phyloP scores from a whole-genome alignment of 1,140 invertebrate species.

The Zelostemma sp. region DNA sequence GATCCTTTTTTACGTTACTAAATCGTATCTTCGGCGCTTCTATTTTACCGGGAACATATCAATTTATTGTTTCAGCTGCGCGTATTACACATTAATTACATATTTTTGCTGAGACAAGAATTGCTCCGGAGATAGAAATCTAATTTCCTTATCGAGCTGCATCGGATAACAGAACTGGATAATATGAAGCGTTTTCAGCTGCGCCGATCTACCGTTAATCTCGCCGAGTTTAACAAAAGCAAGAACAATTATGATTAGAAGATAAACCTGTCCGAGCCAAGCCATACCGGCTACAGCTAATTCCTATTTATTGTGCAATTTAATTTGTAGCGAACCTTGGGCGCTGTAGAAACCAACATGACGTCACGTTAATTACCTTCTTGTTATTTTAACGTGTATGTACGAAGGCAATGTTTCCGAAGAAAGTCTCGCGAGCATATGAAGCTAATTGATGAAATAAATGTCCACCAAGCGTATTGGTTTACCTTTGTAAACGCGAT shows the following conservation, averaged over 20 bases:
- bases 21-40: too few relatives aligned
- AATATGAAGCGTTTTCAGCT: too few relatives aligned
- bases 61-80: too few relatives aligned
- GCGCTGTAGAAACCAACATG: constrained; percentile 4
- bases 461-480: constrained; percentile 3
- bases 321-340: constrained; percentile 11
- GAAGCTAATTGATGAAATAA: constrained; percentile 7
- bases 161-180: too few relatives aligned
- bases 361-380: constrained; percentile 12
- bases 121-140: too few relatives aligned
- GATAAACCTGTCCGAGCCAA: background rate
- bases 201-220: background rate
- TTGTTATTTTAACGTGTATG: constrained; percentile 11
- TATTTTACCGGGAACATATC: too few relatives aligned
- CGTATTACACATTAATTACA: too few relatives aligned
- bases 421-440: constrained; percentile 7
- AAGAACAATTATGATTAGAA: constrained; percentile 1
- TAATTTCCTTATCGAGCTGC: too few relatives aligned
- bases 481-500: constrained; percentile 10
- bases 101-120: too few relatives aligned
- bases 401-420: background rate
- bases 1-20: too few relatives aligned
- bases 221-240: background rate
- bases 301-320: constrained; percentile 10
- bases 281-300: background rate